Evolutionary conservation across 92 coral and sea anemone genomes (phyloP), one percentile per base, ranked within the genome.

Genomic region (Porites divaricata): DNA sequence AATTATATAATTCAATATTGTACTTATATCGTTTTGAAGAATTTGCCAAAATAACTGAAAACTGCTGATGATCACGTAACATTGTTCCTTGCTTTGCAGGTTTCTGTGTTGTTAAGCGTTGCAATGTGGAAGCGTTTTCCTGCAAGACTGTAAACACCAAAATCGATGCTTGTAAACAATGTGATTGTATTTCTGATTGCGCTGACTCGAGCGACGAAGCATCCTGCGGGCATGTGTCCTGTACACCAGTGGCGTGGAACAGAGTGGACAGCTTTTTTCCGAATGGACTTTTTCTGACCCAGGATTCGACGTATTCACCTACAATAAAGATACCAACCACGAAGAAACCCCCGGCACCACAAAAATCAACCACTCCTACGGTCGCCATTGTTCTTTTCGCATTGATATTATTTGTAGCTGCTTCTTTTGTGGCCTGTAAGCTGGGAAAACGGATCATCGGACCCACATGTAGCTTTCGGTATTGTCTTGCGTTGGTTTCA

Each of bases 161-260:
- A 45, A 63, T 78, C n/a, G 83, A 78, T 23, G 61, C 35, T 45
- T 78, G 83, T 35, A 13, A 64, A 26, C 65, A 62, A n/a, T 78
- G 83, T 20, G 50, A 78, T 70, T 78, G 83, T 48, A 54, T 78
- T 35, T 28, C 21, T 15, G 73, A 78, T 14, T 78, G 83, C 52
- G 2, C 57, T 4, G 83, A 78, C 53, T 19, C 11, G 19, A 72
- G 50, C 71, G 81, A 83, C 14, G 73, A 83, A 16, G 41, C 4
- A 35, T 35, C 45, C 45, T 35, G 45, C 45, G 45, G 45, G 45
- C 4, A 35, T 35, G 45, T 35, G 0, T 14, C 75, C 67, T 84
- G 82, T 84, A 59, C 74, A 7, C 71, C 75, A 22, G 71, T 79
- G 63, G 13, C 63, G 20, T 82, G 79, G 86, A 72, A n/a, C 51